Evolutionary conservation across 1,140 invertebrate species (phyloP).

Genomic region (Monochamus saltuarius): DNA sequence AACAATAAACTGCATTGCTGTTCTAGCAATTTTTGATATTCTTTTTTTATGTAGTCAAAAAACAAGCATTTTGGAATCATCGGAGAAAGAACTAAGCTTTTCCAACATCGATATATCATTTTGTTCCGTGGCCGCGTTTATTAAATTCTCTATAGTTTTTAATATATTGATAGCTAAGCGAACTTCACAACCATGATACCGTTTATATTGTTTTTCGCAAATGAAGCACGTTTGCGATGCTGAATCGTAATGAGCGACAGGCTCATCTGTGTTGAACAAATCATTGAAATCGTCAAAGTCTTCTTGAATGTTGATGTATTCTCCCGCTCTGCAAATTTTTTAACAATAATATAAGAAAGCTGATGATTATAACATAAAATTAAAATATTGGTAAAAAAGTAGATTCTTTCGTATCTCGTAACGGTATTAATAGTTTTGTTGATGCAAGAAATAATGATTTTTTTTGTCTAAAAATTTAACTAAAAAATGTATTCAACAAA

Average conservation of each 20-base stretch:
- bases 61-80: slow-evolving; percentile 22
- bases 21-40: slow-evolving; percentile 11
- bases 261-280: slow-evolving; percentile 15
- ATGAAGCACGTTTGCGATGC: slow-evolving; percentile 18
- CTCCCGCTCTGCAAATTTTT: slow-evolving; percentile 11
- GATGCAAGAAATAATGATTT: not conserved
- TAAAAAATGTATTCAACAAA: slow-evolving; percentile 5
- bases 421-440: slow-evolving; percentile 2
- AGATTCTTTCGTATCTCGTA: slow-evolving; percentile 5
- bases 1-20: slow-evolving; percentile 16
- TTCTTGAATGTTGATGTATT: slow-evolving; percentile 12
- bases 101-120: slow-evolving; percentile 25
- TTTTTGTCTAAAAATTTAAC: slow-evolving; percentile 12
- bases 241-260: slow-evolving; percentile 16
- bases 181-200: slow-evolving; percentile 20
- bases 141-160: slow-evolving; percentile 18
- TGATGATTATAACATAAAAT: slow-evolving; percentile 15
- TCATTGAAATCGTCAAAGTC: slow-evolving; percentile 16
- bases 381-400: slow-evolving; percentile 15
- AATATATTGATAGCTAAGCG: slow-evolving; percentile 16
- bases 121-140: slow-evolving; percentile 17
- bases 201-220: slow-evolving; percentile 22
- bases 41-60: slow-evolving; percentile 11
- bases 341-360: slow-evolving; percentile 19
- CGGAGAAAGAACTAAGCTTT: slow-evolving; percentile 26